phyloP scores from a whole-genome alignment of 2,888 invertebrate genomes.

The Tetranychus truncatus region DNA sequence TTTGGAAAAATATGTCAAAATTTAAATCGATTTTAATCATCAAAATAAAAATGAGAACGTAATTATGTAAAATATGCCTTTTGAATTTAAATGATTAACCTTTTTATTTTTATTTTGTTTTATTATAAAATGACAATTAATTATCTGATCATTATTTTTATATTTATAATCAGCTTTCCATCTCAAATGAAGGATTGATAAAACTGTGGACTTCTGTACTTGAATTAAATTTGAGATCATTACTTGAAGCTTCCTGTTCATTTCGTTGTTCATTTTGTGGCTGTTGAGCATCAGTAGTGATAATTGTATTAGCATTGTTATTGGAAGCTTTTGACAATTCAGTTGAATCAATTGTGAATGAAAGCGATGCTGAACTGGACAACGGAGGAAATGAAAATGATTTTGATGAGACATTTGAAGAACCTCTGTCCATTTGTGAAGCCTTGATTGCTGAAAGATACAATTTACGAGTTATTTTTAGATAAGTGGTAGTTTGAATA shows the following conservation, averaged over 20 bases:
- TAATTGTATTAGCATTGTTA: not conserved
- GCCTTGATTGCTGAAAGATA: slow-evolving; percentile 54
- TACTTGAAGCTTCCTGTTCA: not conserved
- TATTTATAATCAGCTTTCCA: not conserved
- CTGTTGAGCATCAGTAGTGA: not conserved
- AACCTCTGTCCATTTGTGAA: not conserved
- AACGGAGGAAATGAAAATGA: not conserved
- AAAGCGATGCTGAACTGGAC: not conserved
- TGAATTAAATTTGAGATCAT: not conserved
- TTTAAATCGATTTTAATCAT: too few relatives aligned
- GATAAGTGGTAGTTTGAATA: slow-evolving; percentile 60
- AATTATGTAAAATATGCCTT: too few relatives aligned
- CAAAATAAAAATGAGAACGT: too few relatives aligned
- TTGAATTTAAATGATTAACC: too few relatives aligned
- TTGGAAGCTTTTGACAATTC: not conserved
- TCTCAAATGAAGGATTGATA: not conserved
- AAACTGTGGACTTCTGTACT: not conserved
- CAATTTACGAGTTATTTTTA: slow-evolving; percentile 63
- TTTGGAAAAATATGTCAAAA: too few relatives aligned
- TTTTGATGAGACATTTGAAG: not conserved
- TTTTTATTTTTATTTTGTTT: too few relatives aligned
- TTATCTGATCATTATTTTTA: not conserved
- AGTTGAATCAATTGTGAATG: not conserved
- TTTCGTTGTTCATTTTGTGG: not conserved
- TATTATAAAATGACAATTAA: too few relatives aligned